Percentiles rank a stretch among this genome's conserved stretches.
These are phyloP conservation scores for Xerus inauris DNA, from an alignment of 2,113 vertebrate genomes.

Conservation along the genomic window DNA sequence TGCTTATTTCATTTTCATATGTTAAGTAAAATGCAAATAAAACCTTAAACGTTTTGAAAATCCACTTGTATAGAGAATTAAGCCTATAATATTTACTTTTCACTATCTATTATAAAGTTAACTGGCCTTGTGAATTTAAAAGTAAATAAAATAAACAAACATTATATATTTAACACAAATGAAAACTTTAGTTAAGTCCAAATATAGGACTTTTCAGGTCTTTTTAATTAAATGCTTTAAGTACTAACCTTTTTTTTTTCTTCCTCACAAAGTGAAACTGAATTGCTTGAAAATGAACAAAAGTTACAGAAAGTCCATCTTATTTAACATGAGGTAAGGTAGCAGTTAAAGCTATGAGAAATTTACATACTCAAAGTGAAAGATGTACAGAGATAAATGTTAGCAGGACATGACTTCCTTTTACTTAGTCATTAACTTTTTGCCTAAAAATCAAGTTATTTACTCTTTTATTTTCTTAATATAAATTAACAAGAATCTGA, in stretches of 20 bases:
- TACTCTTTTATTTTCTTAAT: slow-evolving; percentile 61
- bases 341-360: slow-evolving; percentile 57
- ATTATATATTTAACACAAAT: slow-evolving; percentile 54
- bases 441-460: slow-evolving; percentile 64
- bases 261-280: slow-evolving; percentile 62
- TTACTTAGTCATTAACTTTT: slow-evolving; percentile 74
- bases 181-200: slow-evolving; percentile 67
- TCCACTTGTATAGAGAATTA: background rate
- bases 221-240: slow-evolving; percentile 80
- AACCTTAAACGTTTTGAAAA: background rate
- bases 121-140: slow-evolving; percentile 54
- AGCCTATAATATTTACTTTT: background rate
- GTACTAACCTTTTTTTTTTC: slow-evolving; percentile 60
- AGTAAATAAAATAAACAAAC: slow-evolving; percentile 66
- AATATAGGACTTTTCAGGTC: slow-evolving; percentile 63
- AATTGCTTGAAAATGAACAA: slow-evolving; percentile 67
- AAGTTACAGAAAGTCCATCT: slow-evolving; percentile 61
- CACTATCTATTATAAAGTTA: slow-evolving; percentile 1
- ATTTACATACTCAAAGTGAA: slow-evolving; percentile 55
- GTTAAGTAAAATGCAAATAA: slow-evolving; percentile 36
- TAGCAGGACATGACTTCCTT: slow-evolving; percentile 64
- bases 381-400: slow-evolving; percentile 72
- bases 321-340: slow-evolving; percentile 60
- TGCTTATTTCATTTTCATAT: background rate
- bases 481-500: slow-evolving; percentile 32